These are phyloP conservation scores for Sarcoramphus papa DNA, from an alignment of 2,797 vertebrate species.

Conservation along the genomic window DNA sequence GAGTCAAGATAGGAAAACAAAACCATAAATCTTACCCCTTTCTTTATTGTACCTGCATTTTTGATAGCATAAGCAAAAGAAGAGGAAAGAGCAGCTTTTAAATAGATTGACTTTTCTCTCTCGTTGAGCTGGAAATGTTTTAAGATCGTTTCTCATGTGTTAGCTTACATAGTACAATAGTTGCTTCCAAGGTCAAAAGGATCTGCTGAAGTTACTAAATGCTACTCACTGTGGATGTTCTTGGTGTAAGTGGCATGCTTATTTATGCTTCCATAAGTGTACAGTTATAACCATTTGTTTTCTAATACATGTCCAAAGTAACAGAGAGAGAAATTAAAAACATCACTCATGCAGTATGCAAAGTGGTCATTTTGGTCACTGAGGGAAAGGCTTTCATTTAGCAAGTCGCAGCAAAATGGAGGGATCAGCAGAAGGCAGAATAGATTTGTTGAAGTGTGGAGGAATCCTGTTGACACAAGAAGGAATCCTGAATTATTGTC, in stretches of 20 bases:
- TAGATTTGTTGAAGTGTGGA: not conserved
- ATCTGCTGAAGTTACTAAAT: not conserved
- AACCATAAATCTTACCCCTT: not conserved
- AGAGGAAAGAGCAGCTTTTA: not conserved
- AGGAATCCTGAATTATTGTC: constrained; percentile 21
- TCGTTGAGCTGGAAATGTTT: constrained; percentile 24
- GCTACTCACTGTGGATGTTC: not conserved
- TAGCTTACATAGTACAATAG: not conserved
- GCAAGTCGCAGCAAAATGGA: constrained; percentile 15
- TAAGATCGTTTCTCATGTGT: not conserved
- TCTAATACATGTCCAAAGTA: constrained; percentile 4
- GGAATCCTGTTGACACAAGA: constrained; percentile 12
- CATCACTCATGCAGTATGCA: constrained; percentile 28
- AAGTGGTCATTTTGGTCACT: constrained; percentile 45
- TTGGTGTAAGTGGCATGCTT: not conserved
- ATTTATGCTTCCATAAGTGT: constrained; percentile 45
- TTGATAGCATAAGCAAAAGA: not conserved
- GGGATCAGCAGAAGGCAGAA: constrained; percentile 43
- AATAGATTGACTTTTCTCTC: not conserved
- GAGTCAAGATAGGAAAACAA: not conserved
- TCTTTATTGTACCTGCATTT: not conserved
- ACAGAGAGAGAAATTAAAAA: constrained; percentile 59
- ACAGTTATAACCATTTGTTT: constrained; percentile 27
- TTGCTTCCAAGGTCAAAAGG: constrained; percentile 27
- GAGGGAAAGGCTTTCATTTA: constrained; percentile 41